Conservation (phyloP, 2,797 vertebrate genomes). For the Halcyon leucocephala region DNA sequence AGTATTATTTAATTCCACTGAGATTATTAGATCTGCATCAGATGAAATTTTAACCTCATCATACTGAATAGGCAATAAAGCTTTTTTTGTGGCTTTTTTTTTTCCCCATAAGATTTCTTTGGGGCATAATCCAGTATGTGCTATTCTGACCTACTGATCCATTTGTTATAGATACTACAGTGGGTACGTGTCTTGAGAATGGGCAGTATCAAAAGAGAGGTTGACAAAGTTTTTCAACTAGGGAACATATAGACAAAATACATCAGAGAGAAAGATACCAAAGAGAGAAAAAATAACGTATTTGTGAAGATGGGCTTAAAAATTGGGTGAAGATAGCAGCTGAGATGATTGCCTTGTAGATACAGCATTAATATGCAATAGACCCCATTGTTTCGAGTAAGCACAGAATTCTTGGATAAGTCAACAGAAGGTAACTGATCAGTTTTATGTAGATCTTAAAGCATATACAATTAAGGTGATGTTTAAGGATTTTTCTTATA, state of each 20-base stretch:
- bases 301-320: background rate
- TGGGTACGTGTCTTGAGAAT: background rate
- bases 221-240: background rate
- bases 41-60: background rate
- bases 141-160: background rate
- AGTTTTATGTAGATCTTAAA: background rate
- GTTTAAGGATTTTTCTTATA: background rate
- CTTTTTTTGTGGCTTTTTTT: background rate
- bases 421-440: background rate
- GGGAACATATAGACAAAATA: background rate
- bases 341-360: background rate
- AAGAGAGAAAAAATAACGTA: background rate
- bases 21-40: background rate
- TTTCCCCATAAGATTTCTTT: background rate
- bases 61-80: no score
- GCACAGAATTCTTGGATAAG: background rate
- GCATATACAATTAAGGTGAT: background rate
- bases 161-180: background rate
- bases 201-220: background rate
- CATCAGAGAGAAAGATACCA: background rate
- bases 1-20: background rate
- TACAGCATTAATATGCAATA: background rate
- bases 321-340: background rate
- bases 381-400: background rate
- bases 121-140: background rate